Evolutionary conservation across 2,797 vertebrate genomes (phyloP).

Genomic region (Sebastes nivosus): DNA sequence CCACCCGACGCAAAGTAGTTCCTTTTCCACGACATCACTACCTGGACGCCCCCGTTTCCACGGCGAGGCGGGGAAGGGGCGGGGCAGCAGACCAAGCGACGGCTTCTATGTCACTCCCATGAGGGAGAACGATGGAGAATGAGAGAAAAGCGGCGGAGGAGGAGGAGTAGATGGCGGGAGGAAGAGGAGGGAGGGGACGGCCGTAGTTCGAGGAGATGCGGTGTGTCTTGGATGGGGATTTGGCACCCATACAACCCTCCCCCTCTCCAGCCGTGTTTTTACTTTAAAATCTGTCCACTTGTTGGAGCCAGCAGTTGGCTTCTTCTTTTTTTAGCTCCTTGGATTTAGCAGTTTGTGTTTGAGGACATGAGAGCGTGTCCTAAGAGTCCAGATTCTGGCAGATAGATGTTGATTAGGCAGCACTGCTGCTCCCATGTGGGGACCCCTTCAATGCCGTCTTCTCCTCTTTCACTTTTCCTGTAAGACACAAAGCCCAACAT

Average conservation of each 20-base stretch:
- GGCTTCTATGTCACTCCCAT: slow-evolving; percentile 80
- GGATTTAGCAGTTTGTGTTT: slow-evolving; percentile 55
- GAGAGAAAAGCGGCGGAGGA: slow-evolving; percentile 25
- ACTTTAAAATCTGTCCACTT: slow-evolving; percentile 56
- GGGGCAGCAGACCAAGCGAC: slow-evolving; percentile 52
- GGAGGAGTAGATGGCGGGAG: not conserved
- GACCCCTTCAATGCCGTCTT: slow-evolving; percentile 18
- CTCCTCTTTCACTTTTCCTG: slow-evolving; percentile 52
- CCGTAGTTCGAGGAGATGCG: slow-evolving; percentile 32
- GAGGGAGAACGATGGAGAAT: slow-evolving; percentile 67
- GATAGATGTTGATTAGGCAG: slow-evolving; percentile 43
- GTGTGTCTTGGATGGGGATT: slow-evolving; percentile 52
- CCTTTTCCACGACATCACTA: slow-evolving; percentile 96
- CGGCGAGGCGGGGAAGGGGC: slow-evolving; percentile 49
- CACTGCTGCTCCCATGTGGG: slow-evolving; percentile 48
- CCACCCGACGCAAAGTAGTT: slow-evolving; percentile 95
- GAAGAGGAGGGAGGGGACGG: slow-evolving; percentile 32
- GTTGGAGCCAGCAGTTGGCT: slow-evolving; percentile 44
- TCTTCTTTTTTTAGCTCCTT: slow-evolving; percentile 59
- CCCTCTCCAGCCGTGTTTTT: slow-evolving; percentile 49
- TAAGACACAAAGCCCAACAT: slow-evolving; percentile 52
- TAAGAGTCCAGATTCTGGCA: slow-evolving; percentile 50
- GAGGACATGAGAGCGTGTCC: slow-evolving; percentile 60
- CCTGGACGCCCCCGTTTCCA: slow-evolving; percentile 62
- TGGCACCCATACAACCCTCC: slow-evolving; percentile 73